A percentile compares a stretch with the other conserved stretches of the same genome.
These are phyloP conservation scores for Elgaria multicarinata DNA, from an alignment of 2,113 vertebrate species.

Conservation along the genomic window DNA sequence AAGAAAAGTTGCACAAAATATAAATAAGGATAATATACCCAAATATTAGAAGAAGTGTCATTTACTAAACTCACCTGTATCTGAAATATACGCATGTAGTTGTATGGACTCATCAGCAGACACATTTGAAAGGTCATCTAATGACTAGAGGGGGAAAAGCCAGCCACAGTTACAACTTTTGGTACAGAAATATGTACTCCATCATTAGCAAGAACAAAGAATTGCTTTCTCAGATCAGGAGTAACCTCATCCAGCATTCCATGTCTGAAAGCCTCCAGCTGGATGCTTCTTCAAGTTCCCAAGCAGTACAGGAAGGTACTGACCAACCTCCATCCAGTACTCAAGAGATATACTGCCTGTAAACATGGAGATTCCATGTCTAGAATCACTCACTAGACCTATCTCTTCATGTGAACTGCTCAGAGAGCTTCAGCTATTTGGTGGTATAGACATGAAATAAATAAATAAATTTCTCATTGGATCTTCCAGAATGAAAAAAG, in stretches of 20 bases:
- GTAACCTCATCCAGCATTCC: neutral
- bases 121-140: slow-evolving; percentile 93
- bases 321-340: neutral
- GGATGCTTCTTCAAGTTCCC: neutral
- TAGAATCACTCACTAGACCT: neutral
- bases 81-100: slow-evolving; percentile 95
- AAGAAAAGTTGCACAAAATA: neutral
- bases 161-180: neutral
- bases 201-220: neutral
- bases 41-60: neutral
- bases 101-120: slow-evolving; percentile 90
- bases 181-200: neutral
- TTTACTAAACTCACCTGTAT: slow-evolving; percentile 87
- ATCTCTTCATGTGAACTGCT: no score
- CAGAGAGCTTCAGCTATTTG: no score
- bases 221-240: neutral
- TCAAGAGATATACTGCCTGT: neutral
- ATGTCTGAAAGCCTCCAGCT: neutral
- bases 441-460: no score
- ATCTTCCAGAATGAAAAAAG: neutral
- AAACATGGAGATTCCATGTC: neutral
- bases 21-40: neutral
- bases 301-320: neutral
- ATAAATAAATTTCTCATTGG: neutral
- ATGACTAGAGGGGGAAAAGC: slow-evolving; percentile 80